These are phyloP conservation scores for Rissa tridactyla DNA, from an alignment of 2,113 vertebrate species.

Conservation along the genomic window DNA sequence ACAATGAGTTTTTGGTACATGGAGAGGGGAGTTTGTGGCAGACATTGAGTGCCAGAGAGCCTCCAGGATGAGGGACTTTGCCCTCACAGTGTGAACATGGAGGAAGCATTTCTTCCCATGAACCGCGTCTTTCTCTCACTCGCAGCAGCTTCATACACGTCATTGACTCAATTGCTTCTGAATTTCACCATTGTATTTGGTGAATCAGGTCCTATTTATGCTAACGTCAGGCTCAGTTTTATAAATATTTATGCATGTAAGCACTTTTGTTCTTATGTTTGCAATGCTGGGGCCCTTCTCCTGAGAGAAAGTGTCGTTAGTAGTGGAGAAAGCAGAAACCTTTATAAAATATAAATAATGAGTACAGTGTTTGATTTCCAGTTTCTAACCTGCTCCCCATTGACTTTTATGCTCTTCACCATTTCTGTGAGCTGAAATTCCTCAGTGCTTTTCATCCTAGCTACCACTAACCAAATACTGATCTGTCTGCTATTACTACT, in stretches of 20 bases:
- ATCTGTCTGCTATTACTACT: background rate
- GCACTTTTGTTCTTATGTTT: background rate
- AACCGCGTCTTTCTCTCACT: background rate
- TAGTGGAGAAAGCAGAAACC: background rate
- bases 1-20: background rate
- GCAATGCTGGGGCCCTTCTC: background rate
- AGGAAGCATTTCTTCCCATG: background rate
- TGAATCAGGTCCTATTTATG: background rate
- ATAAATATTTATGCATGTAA: constrained; percentile 15
- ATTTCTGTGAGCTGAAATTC: constrained; percentile 3
- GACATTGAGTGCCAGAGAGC: background rate
- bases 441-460: background rate
- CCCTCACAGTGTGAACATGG: background rate
- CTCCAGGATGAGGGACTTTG: background rate
- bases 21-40: background rate
- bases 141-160: background rate
- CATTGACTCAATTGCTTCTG: background rate
- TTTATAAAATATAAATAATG: constrained; percentile 7
- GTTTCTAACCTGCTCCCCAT: background rate
- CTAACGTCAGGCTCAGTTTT: background rate
- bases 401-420: background rate
- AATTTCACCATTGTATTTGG: background rate
- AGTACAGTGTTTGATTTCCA: background rate
- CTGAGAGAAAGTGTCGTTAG: background rate
- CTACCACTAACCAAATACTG: constrained; percentile 21